Base-by-base conservation (phyloP, 1,140 invertebrate species). In the Lordiphosa stackelbergi region DNA sequence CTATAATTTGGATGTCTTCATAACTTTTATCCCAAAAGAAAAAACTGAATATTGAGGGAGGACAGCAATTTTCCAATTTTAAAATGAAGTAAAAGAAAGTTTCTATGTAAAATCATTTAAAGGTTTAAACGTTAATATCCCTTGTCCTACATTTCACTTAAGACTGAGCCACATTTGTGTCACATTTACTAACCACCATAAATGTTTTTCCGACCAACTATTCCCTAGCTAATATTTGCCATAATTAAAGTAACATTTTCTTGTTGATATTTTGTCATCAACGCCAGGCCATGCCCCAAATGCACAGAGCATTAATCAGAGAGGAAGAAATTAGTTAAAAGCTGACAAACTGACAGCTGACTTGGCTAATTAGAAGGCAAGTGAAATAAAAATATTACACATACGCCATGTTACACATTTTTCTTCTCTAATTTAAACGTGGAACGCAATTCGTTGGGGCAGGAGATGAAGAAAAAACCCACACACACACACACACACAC, bases 381-480 rank as follows among this genome's bases (percentile, higher is more conserved):
- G 75, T 83, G 75, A 71, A 81, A 81, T 83, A 81, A 81, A 81
- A 83, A 81, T 81, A 81, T 81, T 83, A 83, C 77, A 73, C 77
- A 83, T 81, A 83, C 77, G 77, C 72, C 77, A 69, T 75, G 78
- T 73, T 61, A 72, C 64, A 55, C 46, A 57, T 58, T 58, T 61
- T 73, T 69, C 60, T 60, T 69, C 81, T 79, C 69, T 83, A 81
- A 83, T 81, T 75, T 71, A 45, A 57, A 43, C 63, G 42, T 55
- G 24, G 46, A 34, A 53, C 12, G 59, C 13, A 12, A 11, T 6
- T 11, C 10, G 34, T 11, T 9, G 34, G n/a, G 28, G 13, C 43
- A 57, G 42, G 34, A 34, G 48, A 45, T 63, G 19, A 31, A 48
- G 57, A 42, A 49, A 70, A 56, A 69, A 40, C 51, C 63, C 4